Percentiles rank a stretch among this genome's conserved stretches.
These are phyloP conservation scores for Cataglyphis albicans DNA, from an alignment of 2,888 invertebrate species.

Conservation along the genomic window DNA sequence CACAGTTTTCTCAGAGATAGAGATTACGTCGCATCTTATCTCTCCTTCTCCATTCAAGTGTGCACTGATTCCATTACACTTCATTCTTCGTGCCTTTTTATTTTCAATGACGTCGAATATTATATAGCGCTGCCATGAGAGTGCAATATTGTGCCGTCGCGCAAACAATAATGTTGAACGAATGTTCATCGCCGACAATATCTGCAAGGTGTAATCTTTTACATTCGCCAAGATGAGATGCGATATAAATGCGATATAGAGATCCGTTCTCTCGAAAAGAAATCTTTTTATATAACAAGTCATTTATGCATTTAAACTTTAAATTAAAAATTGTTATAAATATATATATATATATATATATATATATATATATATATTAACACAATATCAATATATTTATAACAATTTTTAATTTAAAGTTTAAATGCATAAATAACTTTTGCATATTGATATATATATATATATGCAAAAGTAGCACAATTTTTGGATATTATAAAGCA, in stretches of 20 bases:
- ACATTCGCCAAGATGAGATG: neutral
- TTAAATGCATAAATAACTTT: neutral
- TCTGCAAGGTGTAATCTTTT: neutral
- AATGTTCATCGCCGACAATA: conserved; percentile 21
- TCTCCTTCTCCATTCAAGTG: neutral
- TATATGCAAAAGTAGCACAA: neutral
- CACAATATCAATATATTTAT: neutral
- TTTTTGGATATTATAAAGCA: neutral
- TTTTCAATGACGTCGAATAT: conserved; percentile 14
- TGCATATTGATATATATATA: too few relatives aligned
- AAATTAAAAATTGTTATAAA: neutral
- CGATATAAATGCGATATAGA: neutral
- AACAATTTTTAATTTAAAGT: neutral
- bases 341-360: too few relatives aligned
- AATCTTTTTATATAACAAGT: neutral
- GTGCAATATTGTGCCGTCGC: conserved; percentile 6
- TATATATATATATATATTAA: too few relatives aligned
- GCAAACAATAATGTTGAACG: conserved; percentile 21
- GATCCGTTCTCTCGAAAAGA: neutral
- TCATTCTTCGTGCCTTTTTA: neutral
- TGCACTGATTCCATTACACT: conserved; percentile 19
- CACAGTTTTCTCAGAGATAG: neutral
- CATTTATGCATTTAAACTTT: neutral
- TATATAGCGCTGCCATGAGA: conserved; percentile 17
- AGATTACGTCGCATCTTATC: neutral